phyloP scores from a whole-genome alignment of 2,888 invertebrate genomes.

The Drosophila bunnanda region DNA sequence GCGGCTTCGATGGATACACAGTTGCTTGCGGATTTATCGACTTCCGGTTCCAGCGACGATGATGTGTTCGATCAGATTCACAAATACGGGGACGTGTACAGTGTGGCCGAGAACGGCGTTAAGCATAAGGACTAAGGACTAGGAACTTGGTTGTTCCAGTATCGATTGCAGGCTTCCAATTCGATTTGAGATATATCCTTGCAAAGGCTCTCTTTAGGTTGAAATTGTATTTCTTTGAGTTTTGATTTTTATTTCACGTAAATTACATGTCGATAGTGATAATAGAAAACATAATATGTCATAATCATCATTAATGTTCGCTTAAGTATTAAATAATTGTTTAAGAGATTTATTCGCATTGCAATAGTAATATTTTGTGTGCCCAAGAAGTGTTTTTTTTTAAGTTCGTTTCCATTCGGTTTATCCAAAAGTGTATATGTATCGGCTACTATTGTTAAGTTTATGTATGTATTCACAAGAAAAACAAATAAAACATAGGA shows the following conservation, averaged over 20 bases:
- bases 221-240: slow-evolving; percentile 45
- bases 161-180: slow-evolving; percentile 2
- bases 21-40: slow-evolving; percentile 30
- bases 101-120: slow-evolving; percentile 35
- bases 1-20: slow-evolving; percentile 6
- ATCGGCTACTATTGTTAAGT: slow-evolving; percentile 34
- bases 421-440: slow-evolving; percentile 19
- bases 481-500: slow-evolving; percentile 45
- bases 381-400: slow-evolving; percentile 17
- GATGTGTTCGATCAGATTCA: slow-evolving; percentile 63
- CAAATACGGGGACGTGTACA: slow-evolving; percentile 68
- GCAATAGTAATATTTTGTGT: slow-evolving; percentile 46
- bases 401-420: slow-evolving; percentile 21
- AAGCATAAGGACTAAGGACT: neutral
- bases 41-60: slow-evolving; percentile 66
- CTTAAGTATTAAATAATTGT: slow-evolving; percentile 76
- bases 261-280: slow-evolving; percentile 79
- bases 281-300: slow-evolving; percentile 82
- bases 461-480: slow-evolving; percentile 56
- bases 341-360: slow-evolving; percentile 71
- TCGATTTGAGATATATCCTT: neutral
- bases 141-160: neutral
- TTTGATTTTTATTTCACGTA: slow-evolving; percentile 80
- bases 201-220: neutral
- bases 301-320: slow-evolving; percentile 68